phyloP scores from a whole-genome alignment of 2,113 vertebrate species.

The Chamaetylas fuelleborni region DNA sequence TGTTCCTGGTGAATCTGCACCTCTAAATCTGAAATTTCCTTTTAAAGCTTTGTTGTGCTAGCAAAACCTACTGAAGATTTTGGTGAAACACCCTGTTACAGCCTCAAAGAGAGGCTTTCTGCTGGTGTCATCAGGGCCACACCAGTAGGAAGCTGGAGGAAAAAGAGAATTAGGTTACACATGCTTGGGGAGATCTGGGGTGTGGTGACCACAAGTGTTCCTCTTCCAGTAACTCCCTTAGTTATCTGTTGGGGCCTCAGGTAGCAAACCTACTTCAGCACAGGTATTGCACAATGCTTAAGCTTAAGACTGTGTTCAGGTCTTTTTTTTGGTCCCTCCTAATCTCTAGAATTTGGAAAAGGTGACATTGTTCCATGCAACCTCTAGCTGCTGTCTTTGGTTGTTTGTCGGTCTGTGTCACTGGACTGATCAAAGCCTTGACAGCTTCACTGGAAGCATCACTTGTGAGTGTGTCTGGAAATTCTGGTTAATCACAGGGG shows the following conservation, averaged over 20 bases:
- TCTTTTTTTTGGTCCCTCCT: fast-evolving
- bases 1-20: neutral
- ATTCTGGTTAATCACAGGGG: neutral
- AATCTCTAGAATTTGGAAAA: neutral
- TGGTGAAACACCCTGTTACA: neutral
- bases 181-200: neutral
- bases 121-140: neutral
- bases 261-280: neutral
- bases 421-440: neutral
- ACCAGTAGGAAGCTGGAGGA: neutral
- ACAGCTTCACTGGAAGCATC: neutral
- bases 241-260: neutral
- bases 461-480: neutral
- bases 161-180: neutral
- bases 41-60: neutral
- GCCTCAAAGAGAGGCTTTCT: neutral
- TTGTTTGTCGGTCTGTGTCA: neutral
- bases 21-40: neutral
- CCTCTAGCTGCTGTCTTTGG: neutral
- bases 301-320: neutral
- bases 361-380: neutral
- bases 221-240: neutral
- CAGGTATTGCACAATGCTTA: neutral
- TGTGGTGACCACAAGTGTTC: neutral
- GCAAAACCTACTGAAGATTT: neutral